Evolutionary conservation across 2,888 invertebrate genomes (phyloP).

Genomic region (Nymphalis polychloros): DNA sequence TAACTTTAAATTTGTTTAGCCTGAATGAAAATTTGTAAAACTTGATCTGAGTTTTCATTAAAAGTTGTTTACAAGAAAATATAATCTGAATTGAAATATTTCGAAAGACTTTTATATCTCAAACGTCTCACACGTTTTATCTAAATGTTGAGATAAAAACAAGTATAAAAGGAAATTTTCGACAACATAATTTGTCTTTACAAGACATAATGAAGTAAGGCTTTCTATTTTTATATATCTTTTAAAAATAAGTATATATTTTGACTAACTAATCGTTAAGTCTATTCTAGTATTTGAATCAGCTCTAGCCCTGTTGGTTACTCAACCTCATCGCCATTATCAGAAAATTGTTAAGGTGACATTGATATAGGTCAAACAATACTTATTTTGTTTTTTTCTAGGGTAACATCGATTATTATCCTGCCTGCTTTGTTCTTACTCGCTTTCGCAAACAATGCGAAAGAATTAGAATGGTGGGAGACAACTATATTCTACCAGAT

Average conservation of each 20-base stretch:
- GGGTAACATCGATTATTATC: slow-evolving; percentile 41
- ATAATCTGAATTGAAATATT: neutral
- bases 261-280: too few relatives aligned
- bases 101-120: neutral
- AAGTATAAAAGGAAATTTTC: slow-evolving; percentile 23
- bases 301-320: too few relatives aligned
- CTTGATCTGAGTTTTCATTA: too few relatives aligned
- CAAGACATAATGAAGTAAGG: slow-evolving; percentile 27
- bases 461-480: slow-evolving; percentile 87
- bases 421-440: slow-evolving; percentile 52
- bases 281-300: too few relatives aligned
- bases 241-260: too few relatives aligned
- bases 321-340: too few relatives aligned
- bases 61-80: neutral
- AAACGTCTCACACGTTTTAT: slow-evolving; percentile 12
- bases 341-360: too few relatives aligned
- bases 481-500: slow-evolving; percentile 89
- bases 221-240: neutral
- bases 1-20: too few relatives aligned
- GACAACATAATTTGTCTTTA: neutral
- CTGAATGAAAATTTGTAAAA: too few relatives aligned
- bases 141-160: slow-evolving; percentile 13
- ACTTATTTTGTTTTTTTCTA: slow-evolving; percentile 11
- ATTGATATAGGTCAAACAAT: neutral
- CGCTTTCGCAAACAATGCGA: slow-evolving; percentile 46